Percentiles rank a stretch among this genome's conserved stretches.
Conservation (phyloP, 2,113 vertebrate species). For the Promerops cafer region DNA sequence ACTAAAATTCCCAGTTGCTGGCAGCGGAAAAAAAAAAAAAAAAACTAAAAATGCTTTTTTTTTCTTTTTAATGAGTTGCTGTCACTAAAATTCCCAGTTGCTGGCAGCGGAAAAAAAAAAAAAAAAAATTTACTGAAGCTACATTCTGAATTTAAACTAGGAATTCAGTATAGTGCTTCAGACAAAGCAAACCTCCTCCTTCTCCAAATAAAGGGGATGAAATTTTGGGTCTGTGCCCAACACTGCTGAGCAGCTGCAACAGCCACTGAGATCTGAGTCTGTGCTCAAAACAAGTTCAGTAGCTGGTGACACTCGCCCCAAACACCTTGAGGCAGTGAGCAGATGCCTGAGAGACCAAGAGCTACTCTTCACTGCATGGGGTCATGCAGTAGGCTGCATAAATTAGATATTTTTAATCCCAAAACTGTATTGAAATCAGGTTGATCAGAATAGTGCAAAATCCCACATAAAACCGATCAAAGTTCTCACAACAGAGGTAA, state of each 20-base stretch:
- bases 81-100: neutral
- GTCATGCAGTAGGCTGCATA: neutral
- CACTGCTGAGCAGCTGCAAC: neutral
- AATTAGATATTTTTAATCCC: neutral
- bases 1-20: neutral
- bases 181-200: neutral
- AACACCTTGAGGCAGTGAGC: neutral
- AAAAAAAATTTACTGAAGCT: neutral
- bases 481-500: neutral
- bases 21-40: neutral
- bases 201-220: neutral
- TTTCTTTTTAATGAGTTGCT: neutral
- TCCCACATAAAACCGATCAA: accelerated
- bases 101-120: neutral
- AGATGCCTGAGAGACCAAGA: neutral
- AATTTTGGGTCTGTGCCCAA: neutral
- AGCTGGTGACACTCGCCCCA: neutral
- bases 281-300: neutral
- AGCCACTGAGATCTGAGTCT: neutral
- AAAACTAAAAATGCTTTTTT: neutral
- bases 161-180: neutral
- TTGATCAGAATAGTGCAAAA: neutral
- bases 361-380: neutral
- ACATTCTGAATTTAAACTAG: neutral
- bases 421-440: neutral